Percentiles rank a stretch among this genome's conserved stretches.
phyloP scores from a whole-genome alignment of 2,113 vertebrate species.

The Podarcis muralis region DNA sequence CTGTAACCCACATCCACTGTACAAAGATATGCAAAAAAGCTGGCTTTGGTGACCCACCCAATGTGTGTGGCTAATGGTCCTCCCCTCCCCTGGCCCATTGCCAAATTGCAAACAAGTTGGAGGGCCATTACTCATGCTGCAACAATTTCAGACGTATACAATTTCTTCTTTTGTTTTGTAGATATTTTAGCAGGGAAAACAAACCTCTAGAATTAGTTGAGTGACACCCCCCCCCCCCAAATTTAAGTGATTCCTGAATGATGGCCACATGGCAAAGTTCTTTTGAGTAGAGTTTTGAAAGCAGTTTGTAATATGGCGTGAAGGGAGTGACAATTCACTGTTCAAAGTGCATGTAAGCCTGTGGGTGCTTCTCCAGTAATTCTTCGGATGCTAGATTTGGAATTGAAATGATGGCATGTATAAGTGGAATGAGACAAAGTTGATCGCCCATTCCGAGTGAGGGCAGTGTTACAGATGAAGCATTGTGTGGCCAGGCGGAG shows the following conservation, averaged over 20 bases:
- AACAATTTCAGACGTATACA: background rate
- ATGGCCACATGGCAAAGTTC: too few species aligned
- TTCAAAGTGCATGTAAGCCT: background rate
- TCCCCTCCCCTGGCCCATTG: background rate
- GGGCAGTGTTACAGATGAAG: too few species aligned
- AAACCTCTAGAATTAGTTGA: background rate
- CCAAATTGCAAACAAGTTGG: background rate
- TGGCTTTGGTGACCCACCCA: background rate
- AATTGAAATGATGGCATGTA: background rate
- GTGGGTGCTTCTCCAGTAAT: too few species aligned
- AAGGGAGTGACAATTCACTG: background rate
- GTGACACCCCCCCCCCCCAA: background rate
- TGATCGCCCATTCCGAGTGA: too few species aligned
- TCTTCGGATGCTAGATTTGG: background rate
- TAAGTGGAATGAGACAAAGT: background rate
- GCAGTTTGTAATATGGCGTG: background rate
- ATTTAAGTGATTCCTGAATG: background rate
- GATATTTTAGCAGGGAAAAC: background rate
- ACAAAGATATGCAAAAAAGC: background rate
- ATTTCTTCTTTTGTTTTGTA: background rate
- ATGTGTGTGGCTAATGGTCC: background rate
- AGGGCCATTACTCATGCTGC: background rate
- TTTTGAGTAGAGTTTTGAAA: background rate
- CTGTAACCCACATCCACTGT: background rate
- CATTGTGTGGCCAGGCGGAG: too few species aligned